phyloP scores from a whole-genome alignment of 2,797 vertebrate genomes.

The Aplochiton taeniatus region DNA sequence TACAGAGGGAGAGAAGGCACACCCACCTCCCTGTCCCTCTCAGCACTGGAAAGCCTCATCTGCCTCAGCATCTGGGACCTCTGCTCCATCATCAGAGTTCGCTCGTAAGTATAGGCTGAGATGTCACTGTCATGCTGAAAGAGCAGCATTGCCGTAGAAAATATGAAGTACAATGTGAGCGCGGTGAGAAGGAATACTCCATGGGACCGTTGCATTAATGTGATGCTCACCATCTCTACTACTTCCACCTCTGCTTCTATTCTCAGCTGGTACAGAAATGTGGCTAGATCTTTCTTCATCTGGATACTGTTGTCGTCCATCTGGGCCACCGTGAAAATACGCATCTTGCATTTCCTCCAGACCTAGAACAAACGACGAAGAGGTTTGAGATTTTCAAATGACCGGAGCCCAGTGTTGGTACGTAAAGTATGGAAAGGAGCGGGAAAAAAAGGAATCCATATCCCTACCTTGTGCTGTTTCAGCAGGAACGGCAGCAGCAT shows the following conservation, averaged over 20 bases:
- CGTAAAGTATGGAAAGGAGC: not conserved
- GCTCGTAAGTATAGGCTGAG: constrained; percentile 96
- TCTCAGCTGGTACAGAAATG: constrained; percentile 93
- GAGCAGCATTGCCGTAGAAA: not conserved
- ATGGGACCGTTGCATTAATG: not conserved
- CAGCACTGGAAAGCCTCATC: constrained; percentile 94
- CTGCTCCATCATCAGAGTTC: constrained; percentile 99
- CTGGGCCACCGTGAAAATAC: constrained; percentile 97
- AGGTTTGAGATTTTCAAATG: not conserved
- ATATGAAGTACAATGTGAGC: not conserved
- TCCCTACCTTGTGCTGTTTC: constrained; percentile 93
- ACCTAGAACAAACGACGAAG: constrained; percentile 72
- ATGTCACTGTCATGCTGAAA: constrained; percentile 93
- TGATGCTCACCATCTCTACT: constrained; percentile 91
- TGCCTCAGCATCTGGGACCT: constrained; percentile 97
- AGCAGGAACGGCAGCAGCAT: constrained; percentile 97
- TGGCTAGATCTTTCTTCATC: constrained; percentile 97
- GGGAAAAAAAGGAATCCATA: not conserved
- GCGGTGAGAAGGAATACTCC: not conserved
- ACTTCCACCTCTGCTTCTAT: constrained; percentile 98
- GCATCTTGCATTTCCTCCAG: constrained; percentile 97
- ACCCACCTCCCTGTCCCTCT: constrained; percentile 90
- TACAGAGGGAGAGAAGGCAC: not conserved
- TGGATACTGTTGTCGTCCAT: constrained; percentile 99
- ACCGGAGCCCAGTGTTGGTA: not conserved